Conservation (phyloP, 2,888 invertebrate species). For the Drosophila engyochracea region DNA sequence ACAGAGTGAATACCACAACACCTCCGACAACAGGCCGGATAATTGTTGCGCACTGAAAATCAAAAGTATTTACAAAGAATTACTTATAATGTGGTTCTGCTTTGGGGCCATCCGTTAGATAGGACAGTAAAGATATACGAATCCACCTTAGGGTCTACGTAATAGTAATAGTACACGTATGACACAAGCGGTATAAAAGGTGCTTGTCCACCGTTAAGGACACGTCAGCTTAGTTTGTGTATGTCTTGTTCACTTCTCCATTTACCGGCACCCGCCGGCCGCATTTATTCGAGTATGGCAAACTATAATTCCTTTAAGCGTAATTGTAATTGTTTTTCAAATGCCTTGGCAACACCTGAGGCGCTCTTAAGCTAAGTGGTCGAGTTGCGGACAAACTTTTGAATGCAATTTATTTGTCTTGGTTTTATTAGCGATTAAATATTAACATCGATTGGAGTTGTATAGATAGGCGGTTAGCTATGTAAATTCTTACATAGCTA, state of each 20-base stretch:
- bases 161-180: conserved; percentile 25
- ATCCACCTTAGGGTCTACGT: not conserved
- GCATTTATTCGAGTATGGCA: conserved; percentile 24
- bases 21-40: conserved; percentile 19
- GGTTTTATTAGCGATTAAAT: conserved; percentile 8
- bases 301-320: conserved; percentile 40
- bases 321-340: conserved; percentile 29
- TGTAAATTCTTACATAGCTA: not conserved
- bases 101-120: conserved; percentile 46
- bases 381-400: not conserved
- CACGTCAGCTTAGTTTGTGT: conserved; percentile 64
- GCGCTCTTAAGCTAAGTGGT: not conserved
- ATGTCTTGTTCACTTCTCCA: conserved; percentile 11
- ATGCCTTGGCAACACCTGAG: conserved; percentile 6
- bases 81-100: not conserved
- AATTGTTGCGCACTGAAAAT: conserved; percentile 50
- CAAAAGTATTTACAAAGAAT: conserved; percentile 21
- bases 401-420: conserved; percentile 4
- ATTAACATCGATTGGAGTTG: not conserved
- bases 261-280: not conserved
- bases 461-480: not conserved
- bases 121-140: conserved; percentile 33
- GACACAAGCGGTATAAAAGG: conserved; percentile 14
- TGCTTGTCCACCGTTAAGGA: conserved; percentile 57
- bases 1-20: conserved; percentile 15